Evolutionary conservation across 1,140 invertebrate genomes (phyloP).

Genomic region (Pseudomyrmex pallidus): DNA sequence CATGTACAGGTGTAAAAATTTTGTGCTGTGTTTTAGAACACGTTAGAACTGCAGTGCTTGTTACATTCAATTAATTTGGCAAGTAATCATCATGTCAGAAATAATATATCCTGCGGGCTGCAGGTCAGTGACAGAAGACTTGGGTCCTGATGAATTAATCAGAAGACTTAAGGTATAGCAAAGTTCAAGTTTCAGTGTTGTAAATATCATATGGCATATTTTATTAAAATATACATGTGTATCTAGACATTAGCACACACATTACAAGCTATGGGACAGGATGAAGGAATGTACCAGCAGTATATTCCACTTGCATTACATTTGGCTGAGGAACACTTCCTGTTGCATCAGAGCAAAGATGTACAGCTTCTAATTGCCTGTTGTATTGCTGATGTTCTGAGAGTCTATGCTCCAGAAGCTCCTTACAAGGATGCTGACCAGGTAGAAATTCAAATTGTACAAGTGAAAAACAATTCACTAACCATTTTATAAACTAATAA

Average conservation of each 20-base stretch:
- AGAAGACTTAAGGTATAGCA: constrained; percentile 93
- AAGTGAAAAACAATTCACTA: not conserved
- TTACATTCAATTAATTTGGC: constrained; percentile 64
- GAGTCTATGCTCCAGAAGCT: constrained; percentile 99
- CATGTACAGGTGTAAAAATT: constrained; percentile 74
- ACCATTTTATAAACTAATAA: not conserved
- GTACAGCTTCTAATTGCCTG: constrained; percentile 98
- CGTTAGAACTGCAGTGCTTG: constrained; percentile 67
- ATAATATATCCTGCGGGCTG: constrained; percentile 95
- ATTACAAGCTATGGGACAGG: constrained; percentile 98
- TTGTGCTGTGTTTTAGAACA: constrained; percentile 82
- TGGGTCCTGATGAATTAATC: constrained; percentile 97
- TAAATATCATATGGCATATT: not conserved
- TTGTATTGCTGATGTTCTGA: constrained; percentile 98
- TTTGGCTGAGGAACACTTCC: constrained; percentile 96
- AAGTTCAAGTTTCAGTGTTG: no score
- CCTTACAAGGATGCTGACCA: constrained; percentile 98
- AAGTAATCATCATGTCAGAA: constrained; percentile 88
- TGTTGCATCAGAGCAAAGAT: constrained; percentile 95
- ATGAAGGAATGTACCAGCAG: constrained; percentile 96
- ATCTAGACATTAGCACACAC: constrained; percentile 94
- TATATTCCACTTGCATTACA: constrained; percentile 97
- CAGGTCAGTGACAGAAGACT: constrained; percentile 95
- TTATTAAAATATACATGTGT: constrained; percentile 31
- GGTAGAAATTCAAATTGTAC: constrained; percentile 87